Percentiles rank a stretch among this genome's conserved stretches.
Conservation (phyloP, 1,140 invertebrate genomes). For the Gryon sp. region DNA sequence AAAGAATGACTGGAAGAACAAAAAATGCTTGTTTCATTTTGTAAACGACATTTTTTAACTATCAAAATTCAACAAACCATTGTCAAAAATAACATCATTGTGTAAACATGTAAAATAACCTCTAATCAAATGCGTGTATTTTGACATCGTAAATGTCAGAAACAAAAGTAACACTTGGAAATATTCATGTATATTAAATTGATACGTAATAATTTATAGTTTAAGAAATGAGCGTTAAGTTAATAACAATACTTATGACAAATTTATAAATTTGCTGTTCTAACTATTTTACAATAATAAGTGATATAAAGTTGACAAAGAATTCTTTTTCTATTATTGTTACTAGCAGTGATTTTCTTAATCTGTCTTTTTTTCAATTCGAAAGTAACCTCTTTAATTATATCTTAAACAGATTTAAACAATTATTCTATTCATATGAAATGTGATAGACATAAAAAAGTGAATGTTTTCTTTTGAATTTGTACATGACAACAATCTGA, state of each 20-base stretch:
- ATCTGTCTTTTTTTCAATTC: conserved; percentile 5
- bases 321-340: conserved; percentile 13
- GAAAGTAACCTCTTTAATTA: conserved; percentile 6
- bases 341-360: background rate
- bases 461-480: background rate
- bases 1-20: too few species aligned
- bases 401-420: background rate
- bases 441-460: conserved; percentile 4
- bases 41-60: too few species aligned
- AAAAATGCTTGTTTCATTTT: background rate
- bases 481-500: conserved; percentile 12
- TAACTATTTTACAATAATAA: conserved; percentile 7
- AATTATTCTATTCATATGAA: conserved; percentile 3
- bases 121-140: conserved; percentile 13
- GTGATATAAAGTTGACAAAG: conserved; percentile 6
- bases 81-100: background rate
- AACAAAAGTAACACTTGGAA: background rate
- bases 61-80: too few species aligned
- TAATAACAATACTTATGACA: background rate
- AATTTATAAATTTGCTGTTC: background rate
- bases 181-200: too few species aligned
- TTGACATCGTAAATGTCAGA: conserved; percentile 33
- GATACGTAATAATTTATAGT: too few species aligned
- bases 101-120: conserved; percentile 37
- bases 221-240: background rate